These are phyloP conservation scores for Crocodylus rhombifer DNA, from an alignment of 2,797 vertebrate genomes.

Conservation along the genomic window DNA sequence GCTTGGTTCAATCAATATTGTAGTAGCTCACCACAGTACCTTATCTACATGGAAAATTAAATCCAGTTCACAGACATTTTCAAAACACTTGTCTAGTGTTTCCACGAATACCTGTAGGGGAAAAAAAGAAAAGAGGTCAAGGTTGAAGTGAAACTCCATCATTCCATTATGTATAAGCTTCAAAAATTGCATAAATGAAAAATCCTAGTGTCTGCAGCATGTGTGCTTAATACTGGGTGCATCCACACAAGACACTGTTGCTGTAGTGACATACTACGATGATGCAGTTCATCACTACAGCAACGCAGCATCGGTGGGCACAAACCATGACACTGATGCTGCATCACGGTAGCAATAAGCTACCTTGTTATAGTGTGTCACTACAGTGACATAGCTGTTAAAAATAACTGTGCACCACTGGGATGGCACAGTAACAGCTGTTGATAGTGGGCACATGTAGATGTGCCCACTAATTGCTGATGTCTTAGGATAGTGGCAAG, in stretches of 20 bases:
- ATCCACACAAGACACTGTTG: too few species aligned
- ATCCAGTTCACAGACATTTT: slow-evolving; percentile 99
- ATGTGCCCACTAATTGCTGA: background rate
- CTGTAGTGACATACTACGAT: too few species aligned
- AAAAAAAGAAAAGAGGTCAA: slow-evolving; percentile 45
- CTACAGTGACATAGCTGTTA: too few species aligned
- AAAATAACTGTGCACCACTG: too few species aligned
- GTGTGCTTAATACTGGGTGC: background rate
- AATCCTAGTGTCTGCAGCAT: slow-evolving; percentile 32
- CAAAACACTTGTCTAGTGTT: slow-evolving; percentile 99
- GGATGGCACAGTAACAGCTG: too few species aligned
- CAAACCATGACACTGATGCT: too few species aligned
- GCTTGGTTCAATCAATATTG: slow-evolving; percentile 21
- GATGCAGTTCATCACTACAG: too few species aligned
- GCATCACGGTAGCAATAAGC: too few species aligned
- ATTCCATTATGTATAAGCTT: background rate
- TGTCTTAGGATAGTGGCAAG: background rate
- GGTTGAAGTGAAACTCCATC: slow-evolving; percentile 37
- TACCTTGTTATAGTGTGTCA: too few species aligned
- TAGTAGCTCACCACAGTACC: slow-evolving; percentile 81
- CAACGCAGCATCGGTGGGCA: too few species aligned
- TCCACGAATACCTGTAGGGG: slow-evolving; percentile 94
- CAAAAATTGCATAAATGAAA: slow-evolving; percentile 33
- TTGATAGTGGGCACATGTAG: too few species aligned
- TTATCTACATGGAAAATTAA: slow-evolving; percentile 99